Evolutionary conservation across 2,113 vertebrate species (phyloP).

Genomic region (Chunga burmeisteri): DNA sequence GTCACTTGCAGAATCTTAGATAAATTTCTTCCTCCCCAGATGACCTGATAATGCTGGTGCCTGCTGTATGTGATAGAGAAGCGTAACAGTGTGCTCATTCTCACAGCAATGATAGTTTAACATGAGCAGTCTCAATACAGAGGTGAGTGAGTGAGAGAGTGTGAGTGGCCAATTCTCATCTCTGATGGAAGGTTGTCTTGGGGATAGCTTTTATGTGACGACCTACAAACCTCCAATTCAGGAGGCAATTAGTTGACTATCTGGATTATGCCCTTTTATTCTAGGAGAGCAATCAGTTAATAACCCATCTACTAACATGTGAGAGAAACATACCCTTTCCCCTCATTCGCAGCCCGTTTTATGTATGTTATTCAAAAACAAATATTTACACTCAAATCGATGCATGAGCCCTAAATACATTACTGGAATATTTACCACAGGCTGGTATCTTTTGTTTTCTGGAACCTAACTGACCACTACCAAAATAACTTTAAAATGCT

Average conservation of each 20-base stretch:
- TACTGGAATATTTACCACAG: not conserved
- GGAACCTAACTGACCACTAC: not conserved
- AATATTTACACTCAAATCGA: slow-evolving; percentile 11
- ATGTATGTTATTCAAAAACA: not conserved
- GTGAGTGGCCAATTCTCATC: not conserved
- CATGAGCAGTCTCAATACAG: not conserved
- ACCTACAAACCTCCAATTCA: not conserved
- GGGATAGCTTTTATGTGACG: not conserved
- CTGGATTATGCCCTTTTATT: not conserved
- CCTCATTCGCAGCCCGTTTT: not conserved
- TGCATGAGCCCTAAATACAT: not conserved
- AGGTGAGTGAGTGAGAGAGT: not conserved
- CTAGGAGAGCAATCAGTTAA: not conserved
- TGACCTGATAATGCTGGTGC: not conserved
- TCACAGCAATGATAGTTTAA: not conserved
- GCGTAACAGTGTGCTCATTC: not conserved
- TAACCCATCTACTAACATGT: not conserved
- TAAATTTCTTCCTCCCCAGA: not conserved
- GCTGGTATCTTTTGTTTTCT: not conserved
- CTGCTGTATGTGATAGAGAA: not conserved
- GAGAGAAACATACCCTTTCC: not conserved
- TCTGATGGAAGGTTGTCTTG: not conserved
- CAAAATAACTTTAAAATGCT: not conserved
- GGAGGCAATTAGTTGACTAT: not conserved
- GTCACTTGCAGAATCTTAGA: not conserved